Evolutionary conservation across 1,140 invertebrate genomes (phyloP), one percentile per base, ranked within the genome.

Genomic region (Rhagoletis zephyria): DNA sequence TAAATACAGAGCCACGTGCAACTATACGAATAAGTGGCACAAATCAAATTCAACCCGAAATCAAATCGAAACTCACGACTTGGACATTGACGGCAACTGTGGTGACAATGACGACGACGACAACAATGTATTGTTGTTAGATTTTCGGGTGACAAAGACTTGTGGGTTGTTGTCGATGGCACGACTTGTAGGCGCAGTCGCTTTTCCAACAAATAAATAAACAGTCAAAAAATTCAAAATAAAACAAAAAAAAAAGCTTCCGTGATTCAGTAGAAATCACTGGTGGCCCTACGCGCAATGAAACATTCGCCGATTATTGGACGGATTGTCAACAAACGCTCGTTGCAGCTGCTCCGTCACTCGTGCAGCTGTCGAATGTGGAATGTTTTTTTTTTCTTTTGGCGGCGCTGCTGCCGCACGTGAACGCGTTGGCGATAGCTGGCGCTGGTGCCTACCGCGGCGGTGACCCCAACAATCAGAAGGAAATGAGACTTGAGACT

Each of bases 331-430:
- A 81, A 81, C 74, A 81, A 42, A 81, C 48, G 14, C 45, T 81
- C 10, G 48, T 56, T 81, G 74, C 74, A 81, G 74, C 74, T 81
- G 74, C 16, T 56, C 30, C 30, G 74, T 59, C 74, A 56, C 74
- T 81, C 74, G 74, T 59, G 74, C 74, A 81, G 74, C 74, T 81
- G 74, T 81, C 74, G 74, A 81, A 81, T 81, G 48, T 81, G 48
- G 74, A 81, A 81, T 81, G 74, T 9, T 56, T 81, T 51, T 77
- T 45, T 40, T 48, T n/a, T 77, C 3, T 77, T 51, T 16, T 42
- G 14, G 10, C 7, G 42, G 42, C 12, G 48, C 19, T 81, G 16
- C 74, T 81, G 42, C 56, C 74, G 74, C 48, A 81, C 74, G 74
- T 81, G 51, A 81, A 56, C 74, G 74, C 48, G 48, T 81, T 56